phyloP scores from a whole-genome alignment of 1,140 invertebrate genomes.

The Lepidostoma basale region DNA sequence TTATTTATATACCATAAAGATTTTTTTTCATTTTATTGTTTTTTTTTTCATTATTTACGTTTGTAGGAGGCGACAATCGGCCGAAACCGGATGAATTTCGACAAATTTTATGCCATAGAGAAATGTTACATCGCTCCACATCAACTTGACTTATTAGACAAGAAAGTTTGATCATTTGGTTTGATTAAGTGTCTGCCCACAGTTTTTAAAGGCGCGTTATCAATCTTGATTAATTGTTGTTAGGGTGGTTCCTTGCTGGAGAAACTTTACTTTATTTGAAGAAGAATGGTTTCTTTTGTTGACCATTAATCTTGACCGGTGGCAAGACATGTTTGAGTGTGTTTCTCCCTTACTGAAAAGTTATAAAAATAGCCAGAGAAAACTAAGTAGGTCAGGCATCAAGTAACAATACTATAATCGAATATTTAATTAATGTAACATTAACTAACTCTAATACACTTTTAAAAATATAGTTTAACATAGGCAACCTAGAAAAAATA shows the following conservation, averaged over 20 bases:
- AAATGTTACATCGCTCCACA: not conserved
- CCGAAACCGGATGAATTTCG: not conserved
- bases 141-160: conserved; percentile 1
- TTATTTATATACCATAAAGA: too few relatives aligned
- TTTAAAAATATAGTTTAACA: too few relatives aligned
- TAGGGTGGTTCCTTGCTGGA: not conserved
- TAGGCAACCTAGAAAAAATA: too few relatives aligned
- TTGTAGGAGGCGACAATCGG: not conserved
- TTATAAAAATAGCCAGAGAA: too few relatives aligned
- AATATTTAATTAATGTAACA: too few relatives aligned
- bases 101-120: not conserved
- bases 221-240: conserved; percentile 21
- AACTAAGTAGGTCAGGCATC: too few relatives aligned
- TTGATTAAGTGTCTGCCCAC: conserved; percentile 7
- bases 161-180: conserved; percentile 21
- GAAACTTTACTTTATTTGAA: not conserved
- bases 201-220: not conserved
- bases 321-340: too few relatives aligned
- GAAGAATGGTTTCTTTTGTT: not conserved
- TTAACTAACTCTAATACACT: too few relatives aligned
- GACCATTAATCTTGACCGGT: conserved; percentile 16
- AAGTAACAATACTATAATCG: too few relatives aligned
- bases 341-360: too few relatives aligned
- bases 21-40: too few relatives aligned
- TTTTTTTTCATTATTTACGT: too few relatives aligned